Percentiles rank a stretch among this genome's conserved stretches.
Conservation (phyloP, 1,140 invertebrate genomes). For the Leptopilina clavipes region DNA sequence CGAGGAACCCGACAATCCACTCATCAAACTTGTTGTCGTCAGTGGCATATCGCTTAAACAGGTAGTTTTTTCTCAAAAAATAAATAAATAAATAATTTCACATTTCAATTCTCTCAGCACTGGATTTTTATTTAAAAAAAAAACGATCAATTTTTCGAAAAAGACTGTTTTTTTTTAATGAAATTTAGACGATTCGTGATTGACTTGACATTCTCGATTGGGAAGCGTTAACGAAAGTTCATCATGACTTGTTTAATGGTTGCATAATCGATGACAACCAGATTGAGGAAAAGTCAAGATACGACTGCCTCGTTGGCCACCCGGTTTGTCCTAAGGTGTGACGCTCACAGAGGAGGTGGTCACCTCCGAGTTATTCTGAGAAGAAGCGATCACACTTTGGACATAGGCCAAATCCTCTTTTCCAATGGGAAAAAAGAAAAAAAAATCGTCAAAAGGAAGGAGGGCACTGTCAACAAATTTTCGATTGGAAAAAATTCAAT, state of each 20-base stretch:
- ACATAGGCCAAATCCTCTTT: conserved; percentile 52
- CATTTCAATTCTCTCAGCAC: too few species aligned
- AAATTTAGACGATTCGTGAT: too few species aligned
- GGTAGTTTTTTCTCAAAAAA: not conserved
- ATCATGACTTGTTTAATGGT: conserved; percentile 37
- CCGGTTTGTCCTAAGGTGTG: conserved; percentile 57
- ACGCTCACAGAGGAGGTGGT: conserved; percentile 61
- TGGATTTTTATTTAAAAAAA: too few species aligned
- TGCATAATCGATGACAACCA: conserved; percentile 57
- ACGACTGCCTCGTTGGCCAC: conserved; percentile 65
- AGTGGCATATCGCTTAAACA: conserved; percentile 1
- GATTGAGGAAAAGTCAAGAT: conserved; percentile 63
- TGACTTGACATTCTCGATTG: too few species aligned
- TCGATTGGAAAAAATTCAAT: too few species aligned
- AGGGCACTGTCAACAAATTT: not conserved
- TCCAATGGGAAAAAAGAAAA: not conserved
- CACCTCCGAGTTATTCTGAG: conserved; percentile 74
- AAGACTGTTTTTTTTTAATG: too few species aligned
- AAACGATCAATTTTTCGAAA: too few species aligned
- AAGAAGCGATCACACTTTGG: conserved; percentile 56
- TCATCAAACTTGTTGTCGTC: not conserved
- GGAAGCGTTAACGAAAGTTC: conserved; percentile 42
- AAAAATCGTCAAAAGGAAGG: not conserved
- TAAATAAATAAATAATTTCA: too few species aligned
- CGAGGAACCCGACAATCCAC: not conserved